Conservation (phyloP, 2,888 invertebrate genomes). For the Meiosimyza platycephala region DNA sequence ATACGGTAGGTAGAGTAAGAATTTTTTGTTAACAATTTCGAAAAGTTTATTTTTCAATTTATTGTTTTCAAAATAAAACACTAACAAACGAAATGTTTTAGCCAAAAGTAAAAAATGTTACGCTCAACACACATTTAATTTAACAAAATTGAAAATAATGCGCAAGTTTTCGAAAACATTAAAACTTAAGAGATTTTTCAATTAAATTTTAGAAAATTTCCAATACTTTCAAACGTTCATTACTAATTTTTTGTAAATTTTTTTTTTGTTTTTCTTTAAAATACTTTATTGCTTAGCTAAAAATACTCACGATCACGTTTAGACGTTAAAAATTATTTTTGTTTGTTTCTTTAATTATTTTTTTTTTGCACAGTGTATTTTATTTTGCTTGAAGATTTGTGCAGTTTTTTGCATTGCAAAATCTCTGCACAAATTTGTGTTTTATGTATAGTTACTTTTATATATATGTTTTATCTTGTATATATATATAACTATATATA, state of each 20-base stretch:
- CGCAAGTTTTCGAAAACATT: conserved; percentile 13
- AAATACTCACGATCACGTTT: conserved; percentile 36
- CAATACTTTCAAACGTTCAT: conserved; percentile 2
- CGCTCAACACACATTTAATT: conserved; percentile 21
- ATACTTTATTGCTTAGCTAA: conserved; percentile 32
- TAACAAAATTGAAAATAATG: background rate
- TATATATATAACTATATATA: conserved; percentile 13
- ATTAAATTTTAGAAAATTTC: conserved; percentile 8
- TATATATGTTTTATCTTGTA: conserved; percentile 5
- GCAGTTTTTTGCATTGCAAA: background rate
- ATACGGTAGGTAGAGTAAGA: background rate
- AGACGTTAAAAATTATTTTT: conserved; percentile 27
- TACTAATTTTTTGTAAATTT: conserved; percentile 7
- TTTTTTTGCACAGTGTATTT: background rate
- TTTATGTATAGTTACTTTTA: conserved; percentile 10
- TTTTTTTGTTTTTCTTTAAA: conserved; percentile 13
- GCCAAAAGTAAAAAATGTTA: conserved; percentile 5
- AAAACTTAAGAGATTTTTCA: conserved; percentile 12
- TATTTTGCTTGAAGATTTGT: conserved; percentile 1
- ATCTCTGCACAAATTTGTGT: background rate
- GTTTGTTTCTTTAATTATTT: conserved; percentile 32
- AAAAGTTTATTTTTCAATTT: conserved; percentile 16
- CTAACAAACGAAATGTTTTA: background rate
- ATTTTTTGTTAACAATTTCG: conserved; percentile 12
- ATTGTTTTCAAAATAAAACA: background rate